These are phyloP conservation scores for Drosophila orena DNA, from an alignment of 1,140 invertebrate genomes.

Conservation along the genomic window DNA sequence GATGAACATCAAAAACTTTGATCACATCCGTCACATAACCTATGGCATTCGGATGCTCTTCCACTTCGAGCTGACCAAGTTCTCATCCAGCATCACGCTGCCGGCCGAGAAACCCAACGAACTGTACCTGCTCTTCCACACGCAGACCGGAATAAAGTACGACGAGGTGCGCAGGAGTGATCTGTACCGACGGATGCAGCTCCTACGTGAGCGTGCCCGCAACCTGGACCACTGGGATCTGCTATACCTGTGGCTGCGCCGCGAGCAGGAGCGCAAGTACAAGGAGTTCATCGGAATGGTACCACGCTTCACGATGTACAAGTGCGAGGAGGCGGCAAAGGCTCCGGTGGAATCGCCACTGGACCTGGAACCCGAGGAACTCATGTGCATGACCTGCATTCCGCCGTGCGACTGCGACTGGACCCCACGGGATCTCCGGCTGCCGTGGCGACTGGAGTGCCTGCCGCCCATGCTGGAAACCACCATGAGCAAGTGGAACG, in stretches of 20 bases:
- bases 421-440: slow-evolving; percentile 24
- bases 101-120: slow-evolving; percentile 61
- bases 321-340: background rate
- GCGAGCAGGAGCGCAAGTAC: slow-evolving; percentile 48
- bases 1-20: slow-evolving; percentile 74
- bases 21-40: slow-evolving; percentile 61
- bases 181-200: slow-evolving; percentile 59
- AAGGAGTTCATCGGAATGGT: slow-evolving; percentile 29
- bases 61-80: slow-evolving; percentile 63
- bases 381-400: slow-evolving; percentile 47
- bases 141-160: slow-evolving; percentile 59
- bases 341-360: rapidly evolving
- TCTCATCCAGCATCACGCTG: slow-evolving; percentile 49
- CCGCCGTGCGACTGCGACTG: slow-evolving; percentile 68
- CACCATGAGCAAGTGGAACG: slow-evolving; percentile 35
- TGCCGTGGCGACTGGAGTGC: slow-evolving; percentile 54
- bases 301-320: slow-evolving; percentile 17
- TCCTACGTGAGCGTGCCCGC: slow-evolving; percentile 37
- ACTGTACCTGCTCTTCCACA: slow-evolving; percentile 67
- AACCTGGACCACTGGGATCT: slow-evolving; percentile 73
- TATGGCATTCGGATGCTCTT: slow-evolving; percentile 70
- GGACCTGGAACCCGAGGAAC: background rate
- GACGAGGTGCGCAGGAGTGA: slow-evolving; percentile 58
- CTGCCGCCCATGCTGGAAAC: slow-evolving; percentile 1
- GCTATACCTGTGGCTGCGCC: slow-evolving; percentile 50